A percentile compares a stretch with the other conserved stretches of the same genome.
These are phyloP conservation scores for Peromyscus attwateri DNA, from an alignment of 2,797 vertebrate species.

Conservation along the genomic window DNA sequence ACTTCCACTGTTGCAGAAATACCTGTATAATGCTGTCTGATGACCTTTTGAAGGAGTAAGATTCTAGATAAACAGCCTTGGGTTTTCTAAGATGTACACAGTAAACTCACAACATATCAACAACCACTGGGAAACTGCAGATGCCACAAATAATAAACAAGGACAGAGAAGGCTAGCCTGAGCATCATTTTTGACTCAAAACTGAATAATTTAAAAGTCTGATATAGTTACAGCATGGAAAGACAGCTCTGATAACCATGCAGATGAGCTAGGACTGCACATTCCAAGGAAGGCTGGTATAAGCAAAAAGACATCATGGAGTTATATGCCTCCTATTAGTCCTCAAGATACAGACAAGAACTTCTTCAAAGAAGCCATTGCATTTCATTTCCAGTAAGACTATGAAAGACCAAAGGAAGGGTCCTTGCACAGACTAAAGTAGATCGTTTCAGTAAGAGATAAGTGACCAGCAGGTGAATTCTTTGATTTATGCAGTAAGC, in stretches of 20 bases:
- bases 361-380: not conserved
- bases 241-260: not conserved
- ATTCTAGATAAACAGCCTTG: not conserved
- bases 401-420: slow-evolving; percentile 38
- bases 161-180: not conserved
- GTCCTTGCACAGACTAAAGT: not conserved
- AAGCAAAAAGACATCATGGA: not conserved
- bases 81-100: slow-evolving; percentile 36
- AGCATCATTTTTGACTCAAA: slow-evolving; percentile 1
- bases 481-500: slow-evolving; percentile 36
- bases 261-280: slow-evolving; percentile 23
- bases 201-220: not conserved
- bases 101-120: slow-evolving; percentile 5
- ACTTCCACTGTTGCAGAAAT: not conserved
- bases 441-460: not conserved
- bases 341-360: not conserved
- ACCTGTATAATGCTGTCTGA: not conserved
- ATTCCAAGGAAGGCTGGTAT: not conserved
- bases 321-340: not conserved
- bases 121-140: not conserved
- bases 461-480: slow-evolving; percentile 36
- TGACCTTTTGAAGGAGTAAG: slow-evolving; percentile 42
- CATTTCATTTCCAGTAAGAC: slow-evolving; percentile 47
- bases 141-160: not conserved
- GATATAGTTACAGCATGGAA: not conserved